These are phyloP conservation scores for Montipora sp. DNA, from an alignment of 64 coral and sea anemone species.

Conservation along the genomic window DNA sequence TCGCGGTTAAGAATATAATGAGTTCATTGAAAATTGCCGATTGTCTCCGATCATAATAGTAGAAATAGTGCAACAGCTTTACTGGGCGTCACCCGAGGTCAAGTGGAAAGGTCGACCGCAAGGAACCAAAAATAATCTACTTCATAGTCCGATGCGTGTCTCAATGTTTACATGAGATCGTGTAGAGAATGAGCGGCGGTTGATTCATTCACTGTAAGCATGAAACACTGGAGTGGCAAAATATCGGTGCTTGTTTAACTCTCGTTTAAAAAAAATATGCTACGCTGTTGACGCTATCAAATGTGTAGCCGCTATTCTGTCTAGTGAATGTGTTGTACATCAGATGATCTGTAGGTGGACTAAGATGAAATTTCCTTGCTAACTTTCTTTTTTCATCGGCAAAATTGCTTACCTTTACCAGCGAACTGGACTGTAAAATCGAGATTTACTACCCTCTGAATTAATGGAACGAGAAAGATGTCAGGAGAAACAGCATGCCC, in stretches of 20 bases:
- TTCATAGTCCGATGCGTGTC: not conserved
- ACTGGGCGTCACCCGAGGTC: conserved; percentile 46
- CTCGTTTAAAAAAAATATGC: not conserved
- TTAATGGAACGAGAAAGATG: no score
- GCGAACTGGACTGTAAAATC: no score
- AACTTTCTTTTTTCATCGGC: no score
- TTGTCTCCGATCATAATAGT: conserved; percentile 17
- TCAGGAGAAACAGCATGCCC: no score
- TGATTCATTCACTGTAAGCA: conserved; percentile 4
- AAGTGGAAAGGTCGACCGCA: conserved; percentile 20
- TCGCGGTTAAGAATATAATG: not conserved
- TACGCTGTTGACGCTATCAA: no score
- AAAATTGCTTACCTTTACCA: no score
- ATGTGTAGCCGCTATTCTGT: no score
- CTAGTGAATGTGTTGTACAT: no score
- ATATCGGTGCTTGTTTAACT: not conserved
- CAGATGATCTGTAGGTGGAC: no score
- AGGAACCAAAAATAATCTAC: conserved; percentile 17
- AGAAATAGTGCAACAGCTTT: conserved; percentile 21
- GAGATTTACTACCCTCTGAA: no score
- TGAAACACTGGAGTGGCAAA: not conserved
- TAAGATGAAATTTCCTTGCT: no score
- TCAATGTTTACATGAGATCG: not conserved
- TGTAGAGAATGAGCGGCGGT: not conserved
- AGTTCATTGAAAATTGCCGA: conserved; percentile 52